These are phyloP conservation scores for Automeris io DNA, from an alignment of 2,888 invertebrate genomes.

Conservation along the genomic window DNA sequence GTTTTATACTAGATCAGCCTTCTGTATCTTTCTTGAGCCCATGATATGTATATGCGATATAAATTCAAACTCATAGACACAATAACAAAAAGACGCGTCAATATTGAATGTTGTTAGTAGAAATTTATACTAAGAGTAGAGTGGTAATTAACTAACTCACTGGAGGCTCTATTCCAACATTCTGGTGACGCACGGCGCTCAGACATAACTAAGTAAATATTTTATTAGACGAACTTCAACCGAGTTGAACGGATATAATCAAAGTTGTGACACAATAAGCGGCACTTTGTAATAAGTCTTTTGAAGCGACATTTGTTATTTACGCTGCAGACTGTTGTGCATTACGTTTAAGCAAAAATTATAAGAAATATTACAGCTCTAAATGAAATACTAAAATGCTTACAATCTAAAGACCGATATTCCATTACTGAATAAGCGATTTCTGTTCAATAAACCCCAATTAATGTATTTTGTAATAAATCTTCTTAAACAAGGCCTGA, in stretches of 20 bases:
- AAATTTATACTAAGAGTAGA: not conserved
- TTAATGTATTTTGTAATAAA: no score
- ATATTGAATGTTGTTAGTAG: not conserved
- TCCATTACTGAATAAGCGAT: no score
- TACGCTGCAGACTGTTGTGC: conserved; percentile 35
- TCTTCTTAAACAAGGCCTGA: no score
- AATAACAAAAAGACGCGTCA: not conserved
- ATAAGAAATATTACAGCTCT: no score
- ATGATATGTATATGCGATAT: no score
- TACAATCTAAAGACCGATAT: no score
- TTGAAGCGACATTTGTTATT: conserved; percentile 53
- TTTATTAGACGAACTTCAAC: conserved; percentile 31
- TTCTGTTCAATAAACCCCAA: no score
- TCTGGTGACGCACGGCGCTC: conserved; percentile 1
- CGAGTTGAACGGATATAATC: conserved; percentile 50
- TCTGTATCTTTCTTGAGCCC: no score
- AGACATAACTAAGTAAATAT: conserved; percentile 24
- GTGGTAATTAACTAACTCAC: conserved; percentile 1
- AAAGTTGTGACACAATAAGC: conserved; percentile 45
- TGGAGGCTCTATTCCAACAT: not conserved
- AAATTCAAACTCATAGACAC: no score
- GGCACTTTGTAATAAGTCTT: conserved; percentile 37
- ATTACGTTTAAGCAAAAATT: no score
- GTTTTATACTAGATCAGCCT: no score
- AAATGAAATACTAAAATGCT: no score